Percentiles rank a stretch among this genome's conserved stretches.
phyloP scores from a whole-genome alignment of 1,140 invertebrate genomes.

The roundworm (Caenorhabditis elegans) region DNA sequence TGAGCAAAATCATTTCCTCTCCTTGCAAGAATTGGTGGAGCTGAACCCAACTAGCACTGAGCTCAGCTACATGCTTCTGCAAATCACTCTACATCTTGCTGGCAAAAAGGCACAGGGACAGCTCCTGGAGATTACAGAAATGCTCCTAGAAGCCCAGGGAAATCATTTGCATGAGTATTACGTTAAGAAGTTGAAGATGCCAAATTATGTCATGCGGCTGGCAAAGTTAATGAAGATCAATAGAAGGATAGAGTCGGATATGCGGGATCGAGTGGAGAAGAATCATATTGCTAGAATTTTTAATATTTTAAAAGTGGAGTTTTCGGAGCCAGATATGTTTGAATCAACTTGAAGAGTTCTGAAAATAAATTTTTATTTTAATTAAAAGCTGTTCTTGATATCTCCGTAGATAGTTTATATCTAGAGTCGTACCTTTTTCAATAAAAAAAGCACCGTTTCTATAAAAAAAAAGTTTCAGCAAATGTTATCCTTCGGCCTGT shows the following conservation, averaged over 20 bases:
- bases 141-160: not conserved
- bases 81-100: not conserved
- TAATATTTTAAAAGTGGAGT: not conserved
- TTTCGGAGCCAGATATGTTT: not conserved
- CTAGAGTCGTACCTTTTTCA: too few species aligned
- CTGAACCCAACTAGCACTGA: not conserved
- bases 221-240: not conserved
- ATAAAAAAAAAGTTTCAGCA: too few species aligned
- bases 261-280: not conserved
- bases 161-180: not conserved
- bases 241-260: not conserved
- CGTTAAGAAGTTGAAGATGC: not conserved
- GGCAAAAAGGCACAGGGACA: not conserved
- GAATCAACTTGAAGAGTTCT: not conserved
- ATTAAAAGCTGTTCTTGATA: not conserved
- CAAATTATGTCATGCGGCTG: not conserved
- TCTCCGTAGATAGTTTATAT: too few species aligned
- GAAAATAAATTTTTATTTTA: not conserved
- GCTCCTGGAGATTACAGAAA: not conserved
- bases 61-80: not conserved
- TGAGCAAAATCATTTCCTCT: too few species aligned
- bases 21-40: not conserved
- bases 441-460: too few species aligned
- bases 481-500: too few species aligned
- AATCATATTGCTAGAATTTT: not conserved